phyloP scores from a whole-genome alignment of 2,797 vertebrate genomes.

The Alouatta caraya region DNA sequence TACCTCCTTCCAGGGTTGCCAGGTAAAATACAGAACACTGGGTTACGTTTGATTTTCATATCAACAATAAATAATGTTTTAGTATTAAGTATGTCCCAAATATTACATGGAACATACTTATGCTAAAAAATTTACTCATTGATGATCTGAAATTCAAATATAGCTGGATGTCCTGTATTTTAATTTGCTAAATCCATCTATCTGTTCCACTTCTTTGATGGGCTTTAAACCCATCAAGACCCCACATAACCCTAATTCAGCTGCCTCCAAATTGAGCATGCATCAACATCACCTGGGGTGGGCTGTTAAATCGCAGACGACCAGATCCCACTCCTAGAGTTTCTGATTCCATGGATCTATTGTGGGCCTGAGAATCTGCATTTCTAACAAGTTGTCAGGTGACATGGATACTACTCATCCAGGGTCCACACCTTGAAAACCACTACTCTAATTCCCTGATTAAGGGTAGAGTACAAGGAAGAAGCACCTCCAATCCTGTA shows the following conservation, averaged over 20 bases:
- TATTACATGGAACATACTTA: not conserved
- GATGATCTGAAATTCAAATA: conserved; percentile 17
- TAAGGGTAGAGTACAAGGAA: not conserved
- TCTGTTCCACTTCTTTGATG: not conserved
- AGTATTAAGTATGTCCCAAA: not conserved
- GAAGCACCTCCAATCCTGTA: not conserved
- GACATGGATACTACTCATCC: not conserved
- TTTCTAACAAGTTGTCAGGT: not conserved
- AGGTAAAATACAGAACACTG: not conserved
- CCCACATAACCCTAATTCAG: not conserved
- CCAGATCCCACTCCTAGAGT: too few species aligned
- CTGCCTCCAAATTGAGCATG: not conserved
- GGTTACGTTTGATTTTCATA: not conserved
- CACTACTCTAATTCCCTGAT: not conserved
- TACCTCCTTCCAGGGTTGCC: not conserved
- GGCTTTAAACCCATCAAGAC: not conserved
- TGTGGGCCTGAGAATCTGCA: not conserved
- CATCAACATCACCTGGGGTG: not conserved
- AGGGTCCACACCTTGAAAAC: not conserved
- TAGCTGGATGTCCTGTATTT: not conserved
- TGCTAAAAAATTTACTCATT: not conserved
- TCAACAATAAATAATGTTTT: not conserved
- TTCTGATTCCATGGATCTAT: not conserved
- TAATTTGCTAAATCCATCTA: not conserved
- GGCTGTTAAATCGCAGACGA: not conserved